These are phyloP conservation scores for Ceratoteleas bidentatus DNA, from an alignment of 1,140 invertebrate species.

Conservation along the genomic window DNA sequence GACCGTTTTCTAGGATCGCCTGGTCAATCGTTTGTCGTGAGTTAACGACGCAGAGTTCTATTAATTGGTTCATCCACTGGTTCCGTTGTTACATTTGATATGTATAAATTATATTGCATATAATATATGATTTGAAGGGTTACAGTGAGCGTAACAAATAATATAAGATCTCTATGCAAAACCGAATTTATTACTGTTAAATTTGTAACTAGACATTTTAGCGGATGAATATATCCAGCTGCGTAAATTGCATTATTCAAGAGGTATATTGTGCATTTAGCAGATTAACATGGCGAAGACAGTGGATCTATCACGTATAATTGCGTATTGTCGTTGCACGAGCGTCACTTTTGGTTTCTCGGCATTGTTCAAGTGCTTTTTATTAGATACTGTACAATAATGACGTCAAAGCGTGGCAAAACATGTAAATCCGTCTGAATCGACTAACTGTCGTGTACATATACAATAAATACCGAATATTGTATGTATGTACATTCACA, in stretches of 20 bases:
- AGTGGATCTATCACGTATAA: too few relatives aligned
- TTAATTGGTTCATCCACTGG: too few relatives aligned
- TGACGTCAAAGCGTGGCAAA: constrained; percentile 5
- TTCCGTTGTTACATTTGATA: background rate
- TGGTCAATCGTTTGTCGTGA: background rate
- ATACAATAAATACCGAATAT: constrained; percentile 16
- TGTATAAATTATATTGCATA: background rate
- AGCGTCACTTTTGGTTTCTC: too few relatives aligned
- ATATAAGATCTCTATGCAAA: constrained; percentile 4
- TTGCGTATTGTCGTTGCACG: too few relatives aligned
- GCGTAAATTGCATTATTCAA: too few relatives aligned
- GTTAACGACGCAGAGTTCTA: too few relatives aligned
- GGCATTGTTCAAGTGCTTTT: background rate
- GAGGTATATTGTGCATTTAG: too few relatives aligned
- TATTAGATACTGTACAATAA: constrained; percentile 22
- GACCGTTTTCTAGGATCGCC: background rate
- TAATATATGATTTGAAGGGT: background rate
- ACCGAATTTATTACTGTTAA: constrained; percentile 39
- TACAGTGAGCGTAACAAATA: too few relatives aligned
- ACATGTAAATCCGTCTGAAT: constrained; percentile 18
- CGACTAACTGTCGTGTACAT: constrained; percentile 18
- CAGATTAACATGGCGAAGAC: too few relatives aligned
- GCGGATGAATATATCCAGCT: background rate
- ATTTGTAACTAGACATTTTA: constrained; percentile 33
- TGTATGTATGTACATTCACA: constrained; percentile 25